Percentiles rank a stretch among this genome's conserved stretches.
Conservation (phyloP, 2,797 vertebrate genomes). For the Carapus acus region DNA sequence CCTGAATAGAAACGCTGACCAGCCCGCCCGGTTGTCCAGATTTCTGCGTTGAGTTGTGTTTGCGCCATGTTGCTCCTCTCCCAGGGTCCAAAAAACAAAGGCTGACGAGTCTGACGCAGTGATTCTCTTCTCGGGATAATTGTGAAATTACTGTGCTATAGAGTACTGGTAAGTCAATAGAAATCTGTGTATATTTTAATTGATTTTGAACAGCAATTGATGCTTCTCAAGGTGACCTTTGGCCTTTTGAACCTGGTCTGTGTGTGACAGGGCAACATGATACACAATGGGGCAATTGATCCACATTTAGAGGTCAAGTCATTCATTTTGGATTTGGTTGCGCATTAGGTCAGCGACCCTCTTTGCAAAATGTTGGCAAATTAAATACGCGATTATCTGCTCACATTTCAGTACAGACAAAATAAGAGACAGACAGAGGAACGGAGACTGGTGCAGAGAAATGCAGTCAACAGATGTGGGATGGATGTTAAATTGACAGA, state of each 20-base stretch:
- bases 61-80: slow-evolving; percentile 22
- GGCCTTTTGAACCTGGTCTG: slow-evolving; percentile 2
- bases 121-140: slow-evolving; percentile 20
- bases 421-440: slow-evolving; percentile 7
- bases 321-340: slow-evolving; percentile 25
- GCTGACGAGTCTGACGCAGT: slow-evolving; percentile 11
- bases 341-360: no score
- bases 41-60: slow-evolving; percentile 1
- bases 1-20: slow-evolving; percentile 35
- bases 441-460: slow-evolving; percentile 10
- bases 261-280: not conserved
- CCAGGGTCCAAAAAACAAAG: slow-evolving; percentile 14
- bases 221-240: slow-evolving; percentile 63
- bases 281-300: slow-evolving; percentile 12
- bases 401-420: slow-evolving; percentile 31
- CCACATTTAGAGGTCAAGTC: slow-evolving; percentile 27
- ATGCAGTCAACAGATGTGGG: slow-evolving; percentile 21
- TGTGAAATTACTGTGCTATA: slow-evolving; percentile 4
- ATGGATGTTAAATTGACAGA: slow-evolving; percentile 38
- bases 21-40: slow-evolving; percentile 22
- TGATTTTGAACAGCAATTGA: slow-evolving; percentile 23
- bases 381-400: slow-evolving; percentile 28
- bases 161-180: not conserved
- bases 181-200: not conserved
- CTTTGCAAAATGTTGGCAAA: slow-evolving; percentile 24